Percentiles rank a stretch among this genome's conserved stretches.
These are phyloP conservation scores for Neria commutata DNA, from an alignment of 2,888 invertebrate species.

Conservation along the genomic window DNA sequence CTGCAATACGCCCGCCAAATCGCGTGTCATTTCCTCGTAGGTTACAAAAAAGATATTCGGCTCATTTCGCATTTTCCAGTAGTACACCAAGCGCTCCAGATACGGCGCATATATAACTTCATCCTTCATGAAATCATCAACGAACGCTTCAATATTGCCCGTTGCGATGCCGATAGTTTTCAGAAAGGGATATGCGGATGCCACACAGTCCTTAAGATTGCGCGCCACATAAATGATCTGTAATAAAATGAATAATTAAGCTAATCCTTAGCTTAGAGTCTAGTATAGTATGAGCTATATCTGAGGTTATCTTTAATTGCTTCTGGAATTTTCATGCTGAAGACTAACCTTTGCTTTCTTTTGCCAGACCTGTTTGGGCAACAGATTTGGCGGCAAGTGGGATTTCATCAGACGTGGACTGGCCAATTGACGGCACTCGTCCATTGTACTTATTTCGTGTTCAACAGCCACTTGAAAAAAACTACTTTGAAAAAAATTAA, in stretches of 20 bases:
- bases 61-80: slow-evolving; percentile 42
- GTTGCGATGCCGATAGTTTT: slow-evolving; percentile 68
- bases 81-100: slow-evolving; percentile 44
- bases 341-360: slow-evolving; percentile 33
- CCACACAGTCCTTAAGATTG: slow-evolving; percentile 81
- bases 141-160: slow-evolving; percentile 64
- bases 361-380: slow-evolving; percentile 39
- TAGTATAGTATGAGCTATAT: too few species aligned
- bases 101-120: slow-evolving; percentile 32
- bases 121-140: slow-evolving; percentile 52
- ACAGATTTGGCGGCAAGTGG: slow-evolving; percentile 39
- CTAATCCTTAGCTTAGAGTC: background rate
- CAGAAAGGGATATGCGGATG: slow-evolving; percentile 76
- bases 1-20: slow-evolving; percentile 35
- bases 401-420: slow-evolving; percentile 41
- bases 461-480: background rate
- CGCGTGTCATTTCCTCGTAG: slow-evolving; percentile 45
- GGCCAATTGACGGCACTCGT: slow-evolving; percentile 8
- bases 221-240: slow-evolving; percentile 79
- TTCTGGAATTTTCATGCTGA: background rate
- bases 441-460: background rate
- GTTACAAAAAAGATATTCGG: slow-evolving; percentile 43
- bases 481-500: too few species aligned
- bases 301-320: background rate
- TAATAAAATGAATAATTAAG: background rate